Evolutionary conservation across 2,888 invertebrate genomes (phyloP), one percentile per base, ranked within the genome.

Genomic region (Dysmachus trigonus): DNA sequence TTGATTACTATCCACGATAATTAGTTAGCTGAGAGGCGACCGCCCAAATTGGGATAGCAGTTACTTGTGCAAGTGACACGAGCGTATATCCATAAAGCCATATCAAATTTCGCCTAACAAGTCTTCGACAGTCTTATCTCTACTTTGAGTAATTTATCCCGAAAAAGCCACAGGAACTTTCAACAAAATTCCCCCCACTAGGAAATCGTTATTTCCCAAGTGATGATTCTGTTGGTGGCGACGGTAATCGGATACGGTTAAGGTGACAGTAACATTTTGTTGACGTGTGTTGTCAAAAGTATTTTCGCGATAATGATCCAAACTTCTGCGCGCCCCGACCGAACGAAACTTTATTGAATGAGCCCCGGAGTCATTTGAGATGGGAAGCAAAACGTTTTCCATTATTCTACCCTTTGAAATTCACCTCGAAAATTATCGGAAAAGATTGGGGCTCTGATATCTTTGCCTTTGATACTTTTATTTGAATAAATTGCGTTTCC

Each of bases 181-280:
- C 62, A 22, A 47, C 35, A 31, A 79, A 82, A 62, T 62, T 82
- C 82, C 62, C 82, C 82, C 33, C n/a, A n/a, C n/a, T 62, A 82
- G 82, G 62, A 82, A 82, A 38, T 82, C 82, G 71, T 82, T 53
- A 81, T 81, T 81, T 82, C 62, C 82, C 71, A 22, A 38, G 33
- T 35, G 82, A 82, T 82, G 35, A 82, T 82, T 82, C 82, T 30
- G 38, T 82, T 35, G 31, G 27, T 22, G 82, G 35, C 18, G 82
- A 82, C 47, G 53, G 82, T 82, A 82, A 82, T 71, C 62, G 62
- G 62, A 82, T 82, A 53, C 71, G 31, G 62, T 82, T 82, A 71
- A 82, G 82, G 22, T 62, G 82, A 53, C 38, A 33, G 35, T 38
- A 62, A 82, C 62, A 62, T 35, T 62, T 82, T 82, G 62, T 71